A percentile compares a stretch with the other conserved stretches of the same genome.
Evolutionary conservation across 1,140 invertebrate genomes (phyloP).

Genomic region (Drosophila repletoides): DNA sequence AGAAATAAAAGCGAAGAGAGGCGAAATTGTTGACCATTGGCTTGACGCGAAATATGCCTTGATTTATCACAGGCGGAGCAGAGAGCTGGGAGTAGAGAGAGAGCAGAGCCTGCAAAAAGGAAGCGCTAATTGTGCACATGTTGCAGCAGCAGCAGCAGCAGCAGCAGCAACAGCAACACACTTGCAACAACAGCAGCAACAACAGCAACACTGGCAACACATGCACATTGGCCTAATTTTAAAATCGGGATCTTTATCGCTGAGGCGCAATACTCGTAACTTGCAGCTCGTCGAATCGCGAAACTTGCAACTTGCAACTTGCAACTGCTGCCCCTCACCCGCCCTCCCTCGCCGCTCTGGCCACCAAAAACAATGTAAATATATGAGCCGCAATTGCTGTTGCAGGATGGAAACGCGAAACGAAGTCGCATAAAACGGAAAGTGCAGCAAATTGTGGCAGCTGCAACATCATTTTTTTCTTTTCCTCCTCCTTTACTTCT

Average conservation of each 20-base stretch:
- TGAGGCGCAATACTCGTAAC: constrained; percentile 52
- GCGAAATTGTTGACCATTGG: constrained; percentile 17
- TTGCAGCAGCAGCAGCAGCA: constrained; percentile 38
- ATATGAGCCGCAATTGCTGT: constrained; percentile 47
- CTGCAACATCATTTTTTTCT: constrained; percentile 72
- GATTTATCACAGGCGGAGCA: constrained; percentile 25
- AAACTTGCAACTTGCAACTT: constrained; percentile 8
- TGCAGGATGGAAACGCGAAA: constrained; percentile 70
- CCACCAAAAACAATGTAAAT: constrained; percentile 22
- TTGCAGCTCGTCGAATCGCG: constrained; percentile 4
- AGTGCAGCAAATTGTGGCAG: constrained; percentile 80
- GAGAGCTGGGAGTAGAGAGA: too few relatives aligned
- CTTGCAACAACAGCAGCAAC: not conserved
- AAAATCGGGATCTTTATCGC: constrained; percentile 73
- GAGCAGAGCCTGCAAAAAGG: constrained; percentile 29
- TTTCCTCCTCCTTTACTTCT: constrained; percentile 15
- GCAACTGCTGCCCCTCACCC: not conserved
- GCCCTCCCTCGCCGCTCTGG: not conserved
- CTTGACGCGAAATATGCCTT: constrained; percentile 7
- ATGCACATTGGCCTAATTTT: constrained; percentile 51
- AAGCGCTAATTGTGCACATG: constrained; percentile 69
- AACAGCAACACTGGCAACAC: not conserved
- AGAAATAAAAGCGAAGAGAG: not conserved
- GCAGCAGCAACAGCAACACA: constrained; percentile 24
- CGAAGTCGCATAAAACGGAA: constrained; percentile 78